Base-by-base conservation (phyloP, 1,140 invertebrate genomes). In the Cyclina sinensis region DNA sequence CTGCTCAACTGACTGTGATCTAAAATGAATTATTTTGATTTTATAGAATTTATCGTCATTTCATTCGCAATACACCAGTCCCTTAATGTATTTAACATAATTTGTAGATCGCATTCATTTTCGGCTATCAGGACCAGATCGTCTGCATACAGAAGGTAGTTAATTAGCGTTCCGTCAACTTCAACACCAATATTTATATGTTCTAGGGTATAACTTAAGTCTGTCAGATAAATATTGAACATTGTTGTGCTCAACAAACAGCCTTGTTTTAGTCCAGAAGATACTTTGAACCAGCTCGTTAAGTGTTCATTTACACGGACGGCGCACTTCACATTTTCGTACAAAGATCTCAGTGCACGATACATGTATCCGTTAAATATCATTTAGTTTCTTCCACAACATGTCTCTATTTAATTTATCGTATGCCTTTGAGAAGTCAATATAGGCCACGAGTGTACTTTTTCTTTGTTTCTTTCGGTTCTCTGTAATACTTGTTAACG, bases 371-470 rank as follows among this genome's bases (percentile, higher is more conserved):
- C n/a, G n/a, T n/a, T n/a, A n/a, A 11, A 54, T 21, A n/a, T 81
- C 12, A 48, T 14, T 37, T 57, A 88, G 59, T 35, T 57, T 78
- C n/a, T 54, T 35, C 43, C 27, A 89, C 30, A 85, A 89, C 21
- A 80, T 78, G 24, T 59, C 0, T 57, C 74, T 54, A 46, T 70
- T 62, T 39, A 81, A 78, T 16, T 37, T n/a, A 59, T 90, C 83
- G 48, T 83, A 86, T 0, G 76, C 89, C 65, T 90, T 81, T 21
- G 46, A 48, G 27, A 86, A 90, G 18, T 86, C 89, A 24, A 89
- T 39, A 43, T 78, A 89, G 11, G 18, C 46, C 1, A 54, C 54
- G 51, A 85, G 86, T 2, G 59, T 86, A 24, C 21, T 30, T 59
- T 86, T 37, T 51, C 81, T 90, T 21, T 37, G 39, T 48, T 80